phyloP scores from a whole-genome alignment of 1,140 invertebrate genomes.

The Drosophila saltans region DNA sequence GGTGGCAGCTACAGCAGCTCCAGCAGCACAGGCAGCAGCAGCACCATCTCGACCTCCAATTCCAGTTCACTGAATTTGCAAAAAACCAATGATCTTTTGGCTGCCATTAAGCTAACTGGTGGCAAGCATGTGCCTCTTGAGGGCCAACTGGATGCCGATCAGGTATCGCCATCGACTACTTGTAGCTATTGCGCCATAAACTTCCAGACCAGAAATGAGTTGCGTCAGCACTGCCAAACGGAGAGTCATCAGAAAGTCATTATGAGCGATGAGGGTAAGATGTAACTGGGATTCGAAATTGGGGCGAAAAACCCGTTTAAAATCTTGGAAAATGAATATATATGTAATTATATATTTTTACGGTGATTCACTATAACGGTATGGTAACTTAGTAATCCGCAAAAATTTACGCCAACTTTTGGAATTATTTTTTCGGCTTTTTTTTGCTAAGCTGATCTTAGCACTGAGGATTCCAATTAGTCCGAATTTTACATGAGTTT shows the following conservation, averaged over 20 bases:
- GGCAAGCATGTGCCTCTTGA: constrained; percentile 45
- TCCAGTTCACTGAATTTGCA: constrained; percentile 36
- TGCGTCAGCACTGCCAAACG: constrained; percentile 87
- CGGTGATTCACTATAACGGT: no score
- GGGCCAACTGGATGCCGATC: constrained; percentile 31
- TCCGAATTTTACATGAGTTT: no score
- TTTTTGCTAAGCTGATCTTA: no score
- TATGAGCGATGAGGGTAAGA: constrained; percentile 87
- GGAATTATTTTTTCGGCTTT: no score
- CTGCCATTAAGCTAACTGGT: constrained; percentile 69
- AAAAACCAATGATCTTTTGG: constrained; percentile 74
- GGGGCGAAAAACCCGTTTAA: no score
- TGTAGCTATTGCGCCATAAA: constrained; percentile 87
- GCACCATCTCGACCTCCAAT: constrained; percentile 64
- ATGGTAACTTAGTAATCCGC: no score
- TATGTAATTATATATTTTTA: no score
- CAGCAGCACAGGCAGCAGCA: constrained; percentile 69
- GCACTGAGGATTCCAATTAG: no score
- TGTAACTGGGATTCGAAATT: background rate
- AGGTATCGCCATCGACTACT: constrained; percentile 64
- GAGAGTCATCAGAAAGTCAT: constrained; percentile 88
- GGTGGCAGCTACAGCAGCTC: constrained; percentile 63
- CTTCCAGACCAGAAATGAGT: constrained; percentile 85
- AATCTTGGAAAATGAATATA: no score
- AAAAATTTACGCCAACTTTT: no score